A percentile compares a stretch with the other conserved stretches of the same genome.
These are phyloP conservation scores for Hartigia nigra DNA, from an alignment of 2,888 invertebrate species.

Conservation along the genomic window DNA sequence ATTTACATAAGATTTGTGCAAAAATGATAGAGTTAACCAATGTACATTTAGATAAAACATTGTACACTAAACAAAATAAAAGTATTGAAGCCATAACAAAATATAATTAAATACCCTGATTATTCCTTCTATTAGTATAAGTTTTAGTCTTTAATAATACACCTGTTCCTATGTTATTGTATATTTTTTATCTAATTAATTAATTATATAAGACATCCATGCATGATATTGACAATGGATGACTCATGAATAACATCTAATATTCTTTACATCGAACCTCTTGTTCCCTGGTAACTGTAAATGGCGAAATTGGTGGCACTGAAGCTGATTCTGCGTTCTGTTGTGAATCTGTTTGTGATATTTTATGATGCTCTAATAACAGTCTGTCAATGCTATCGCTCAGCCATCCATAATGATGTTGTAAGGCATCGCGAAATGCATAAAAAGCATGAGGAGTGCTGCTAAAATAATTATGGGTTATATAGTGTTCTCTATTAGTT, in stretches of 20 bases:
- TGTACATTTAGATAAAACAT: not conserved
- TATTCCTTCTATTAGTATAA: not conserved
- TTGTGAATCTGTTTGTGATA: conserved; percentile 23
- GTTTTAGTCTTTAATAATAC: not conserved
- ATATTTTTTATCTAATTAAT: not conserved
- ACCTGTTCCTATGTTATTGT: not conserved
- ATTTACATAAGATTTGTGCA: not conserved
- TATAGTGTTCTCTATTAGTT: not conserved
- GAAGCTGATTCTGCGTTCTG: conserved; percentile 34
- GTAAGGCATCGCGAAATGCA: conserved; percentile 69
- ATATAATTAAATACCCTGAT: not conserved
- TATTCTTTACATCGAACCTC: conserved; percentile 42
- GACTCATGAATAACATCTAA: not conserved
- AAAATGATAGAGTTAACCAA: not conserved
- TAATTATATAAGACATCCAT: not conserved
- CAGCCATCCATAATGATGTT: conserved; percentile 71
- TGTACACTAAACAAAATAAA: not conserved
- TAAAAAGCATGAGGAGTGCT: conserved; percentile 66
- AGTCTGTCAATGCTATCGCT: conserved; percentile 66
- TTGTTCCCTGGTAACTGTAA: conserved; percentile 52
- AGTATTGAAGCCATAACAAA: not conserved
- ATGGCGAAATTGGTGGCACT: conserved; percentile 54
- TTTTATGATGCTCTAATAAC: conserved; percentile 31
- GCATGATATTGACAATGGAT: not conserved
- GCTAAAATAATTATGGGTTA: conserved; percentile 32